Conservation (phyloP, 2,888 invertebrate species). For the Acrocyrtus sp. region DNA sequence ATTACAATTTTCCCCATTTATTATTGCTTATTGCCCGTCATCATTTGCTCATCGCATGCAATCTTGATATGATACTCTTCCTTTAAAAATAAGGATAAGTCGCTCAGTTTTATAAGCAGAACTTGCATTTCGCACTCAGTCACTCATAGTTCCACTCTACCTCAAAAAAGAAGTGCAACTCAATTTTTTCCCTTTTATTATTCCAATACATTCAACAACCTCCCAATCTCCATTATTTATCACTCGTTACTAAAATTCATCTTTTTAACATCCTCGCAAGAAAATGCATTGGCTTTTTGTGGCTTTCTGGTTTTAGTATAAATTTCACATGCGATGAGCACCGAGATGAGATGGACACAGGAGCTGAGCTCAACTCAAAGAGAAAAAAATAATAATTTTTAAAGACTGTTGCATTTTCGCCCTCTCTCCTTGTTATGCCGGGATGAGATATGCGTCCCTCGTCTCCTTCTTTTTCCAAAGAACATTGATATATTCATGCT, state of each 20-base stretch:
- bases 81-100: no score
- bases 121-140: constrained; percentile 17
- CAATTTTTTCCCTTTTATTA: neutral
- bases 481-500: constrained; percentile 23
- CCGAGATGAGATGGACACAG: neutral
- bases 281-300: neutral
- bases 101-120: no score
- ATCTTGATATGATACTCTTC: neutral
- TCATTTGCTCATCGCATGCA: constrained; percentile 9
- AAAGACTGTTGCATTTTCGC: constrained; percentile 16
- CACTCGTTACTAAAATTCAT: neutral
- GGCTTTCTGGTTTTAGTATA: neutral
- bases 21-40: constrained; percentile 11
- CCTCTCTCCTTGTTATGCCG: neutral
- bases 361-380: no score
- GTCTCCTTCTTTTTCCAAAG: neutral
- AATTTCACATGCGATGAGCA: neutral
- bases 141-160: constrained; percentile 8
- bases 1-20: neutral
- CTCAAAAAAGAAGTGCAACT: neutral
- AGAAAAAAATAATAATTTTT: no score
- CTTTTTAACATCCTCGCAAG: neutral
- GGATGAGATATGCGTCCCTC: constrained; percentile 1
- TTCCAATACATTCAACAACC: neutral
- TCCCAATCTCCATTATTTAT: neutral